These are phyloP conservation scores for Eidolon helvum DNA, from an alignment of 2,113 vertebrate genomes.

Conservation along the genomic window DNA sequence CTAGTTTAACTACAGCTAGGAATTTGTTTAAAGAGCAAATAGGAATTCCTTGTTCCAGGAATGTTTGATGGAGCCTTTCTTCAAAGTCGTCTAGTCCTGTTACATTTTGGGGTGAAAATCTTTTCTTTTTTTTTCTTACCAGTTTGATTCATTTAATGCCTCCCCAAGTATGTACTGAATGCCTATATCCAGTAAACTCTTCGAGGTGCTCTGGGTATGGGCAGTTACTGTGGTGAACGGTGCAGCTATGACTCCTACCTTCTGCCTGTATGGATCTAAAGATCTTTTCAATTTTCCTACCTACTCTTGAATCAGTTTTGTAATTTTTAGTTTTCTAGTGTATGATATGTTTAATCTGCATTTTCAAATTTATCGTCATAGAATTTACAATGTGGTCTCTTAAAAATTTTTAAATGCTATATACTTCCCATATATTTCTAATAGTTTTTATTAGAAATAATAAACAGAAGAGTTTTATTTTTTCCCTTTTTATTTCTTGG, in stretches of 20 bases:
- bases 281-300: not conserved
- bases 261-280: not conserved
- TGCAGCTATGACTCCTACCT: not conserved
- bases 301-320: not conserved
- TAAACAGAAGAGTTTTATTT: not conserved
- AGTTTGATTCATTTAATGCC: not conserved
- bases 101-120: not conserved
- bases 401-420: not conserved
- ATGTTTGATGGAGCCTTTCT: not conserved
- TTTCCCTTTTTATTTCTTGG: not conserved
- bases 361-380: not conserved
- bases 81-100: not conserved
- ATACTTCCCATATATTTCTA: not conserved
- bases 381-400: not conserved
- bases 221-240: not conserved
- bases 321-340: not conserved
- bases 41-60: slow-evolving; percentile 24
- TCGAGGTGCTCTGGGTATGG: not conserved
- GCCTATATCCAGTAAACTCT: not conserved
- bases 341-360: not conserved
- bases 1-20: not conserved
- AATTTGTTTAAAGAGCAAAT: not conserved
- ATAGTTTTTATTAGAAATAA: not conserved
- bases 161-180: not conserved
- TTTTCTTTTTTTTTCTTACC: not conserved